These are phyloP conservation scores for Andrena camellia DNA, from an alignment of 2,888 invertebrate species.

Conservation along the genomic window DNA sequence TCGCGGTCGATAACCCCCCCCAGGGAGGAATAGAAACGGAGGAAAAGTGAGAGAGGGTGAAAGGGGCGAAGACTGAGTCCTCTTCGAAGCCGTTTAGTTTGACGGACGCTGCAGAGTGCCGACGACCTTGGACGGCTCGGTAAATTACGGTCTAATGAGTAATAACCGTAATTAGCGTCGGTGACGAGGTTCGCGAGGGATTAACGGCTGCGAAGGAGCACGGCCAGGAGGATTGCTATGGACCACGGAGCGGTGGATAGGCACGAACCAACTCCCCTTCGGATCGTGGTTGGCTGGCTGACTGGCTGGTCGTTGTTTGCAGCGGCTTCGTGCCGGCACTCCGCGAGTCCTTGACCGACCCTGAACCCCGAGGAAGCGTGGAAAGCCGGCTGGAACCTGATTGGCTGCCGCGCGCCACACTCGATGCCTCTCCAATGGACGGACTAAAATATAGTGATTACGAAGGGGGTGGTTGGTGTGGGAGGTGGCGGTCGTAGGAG, in stretches of 20 bases:
- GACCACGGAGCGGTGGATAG: background rate
- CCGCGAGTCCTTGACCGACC: constrained; percentile 84
- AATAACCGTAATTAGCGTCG: constrained; percentile 66
- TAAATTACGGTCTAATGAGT: constrained; percentile 63
- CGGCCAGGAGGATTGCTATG: constrained; percentile 1
- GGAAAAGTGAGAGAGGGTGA: background rate
- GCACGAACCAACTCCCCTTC: constrained; percentile 18
- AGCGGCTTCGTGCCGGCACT: constrained; percentile 44
- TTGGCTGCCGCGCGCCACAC: constrained; percentile 74
- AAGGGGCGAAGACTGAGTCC: background rate
- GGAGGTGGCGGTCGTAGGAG: constrained; percentile 52
- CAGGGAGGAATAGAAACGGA: background rate
- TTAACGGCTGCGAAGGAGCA: constrained; percentile 25
- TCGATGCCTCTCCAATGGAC: constrained; percentile 75
- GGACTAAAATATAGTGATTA: constrained; percentile 81
- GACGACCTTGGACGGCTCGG: constrained; percentile 32
- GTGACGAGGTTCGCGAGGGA: constrained; percentile 43
- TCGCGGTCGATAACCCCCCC: constrained; percentile 11
- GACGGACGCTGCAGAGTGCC: background rate
- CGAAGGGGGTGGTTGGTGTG: constrained; percentile 52
- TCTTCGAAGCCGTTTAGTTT: background rate
- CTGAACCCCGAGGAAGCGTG: constrained; percentile 82
- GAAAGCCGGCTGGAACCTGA: constrained; percentile 72
- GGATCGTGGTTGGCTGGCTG: constrained; percentile 39
- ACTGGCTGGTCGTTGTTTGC: constrained; percentile 21